Conservation (phyloP, 2,797 vertebrate species). For the Kryptopterus vitreolus region DNA sequence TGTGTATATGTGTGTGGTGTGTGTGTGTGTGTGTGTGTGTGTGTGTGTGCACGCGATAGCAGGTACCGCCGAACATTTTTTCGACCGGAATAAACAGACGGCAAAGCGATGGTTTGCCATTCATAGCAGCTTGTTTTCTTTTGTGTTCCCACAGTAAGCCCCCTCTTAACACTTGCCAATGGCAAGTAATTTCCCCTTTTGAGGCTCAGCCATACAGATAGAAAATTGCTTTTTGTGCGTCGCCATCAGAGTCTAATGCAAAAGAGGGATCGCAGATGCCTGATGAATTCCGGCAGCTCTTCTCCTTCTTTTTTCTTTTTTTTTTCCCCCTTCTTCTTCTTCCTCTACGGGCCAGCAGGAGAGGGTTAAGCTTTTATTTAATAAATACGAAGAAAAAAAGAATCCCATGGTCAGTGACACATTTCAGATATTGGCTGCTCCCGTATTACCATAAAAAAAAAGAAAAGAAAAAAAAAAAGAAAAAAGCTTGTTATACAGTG, state of each 20-base stretch:
- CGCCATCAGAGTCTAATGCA: constrained; percentile 65
- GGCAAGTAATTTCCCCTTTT: constrained; percentile 72
- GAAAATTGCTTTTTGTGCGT: constrained; percentile 68
- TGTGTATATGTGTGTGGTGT: background rate
- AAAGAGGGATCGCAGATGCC: constrained; percentile 63
- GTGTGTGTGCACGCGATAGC: constrained; percentile 6
- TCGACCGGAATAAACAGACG: constrained; percentile 51
- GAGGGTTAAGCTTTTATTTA: constrained; percentile 79
- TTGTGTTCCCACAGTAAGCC: constrained; percentile 67
- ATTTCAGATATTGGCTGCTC: constrained; percentile 66
- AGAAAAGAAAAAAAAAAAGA: no score
- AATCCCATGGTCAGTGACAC: constrained; percentile 73
- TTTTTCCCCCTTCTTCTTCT: background rate
- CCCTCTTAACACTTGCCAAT: constrained; percentile 69
- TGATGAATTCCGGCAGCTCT: constrained; percentile 65
- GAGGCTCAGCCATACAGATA: constrained; percentile 60
- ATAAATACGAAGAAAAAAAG: constrained; percentile 74
- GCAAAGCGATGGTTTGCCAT: constrained; percentile 65
- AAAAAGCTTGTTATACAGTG: constrained; percentile 80
- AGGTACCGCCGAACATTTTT: constrained; percentile 41
- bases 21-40: constrained; percentile 2
- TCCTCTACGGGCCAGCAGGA: constrained; percentile 60
- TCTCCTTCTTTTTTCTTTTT: constrained; percentile 4
- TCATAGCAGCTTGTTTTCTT: constrained; percentile 69
- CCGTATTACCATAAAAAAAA: constrained; percentile 79